Conservation (phyloP, 2,113 vertebrate genomes). For the Leuciscus idus region DNA sequence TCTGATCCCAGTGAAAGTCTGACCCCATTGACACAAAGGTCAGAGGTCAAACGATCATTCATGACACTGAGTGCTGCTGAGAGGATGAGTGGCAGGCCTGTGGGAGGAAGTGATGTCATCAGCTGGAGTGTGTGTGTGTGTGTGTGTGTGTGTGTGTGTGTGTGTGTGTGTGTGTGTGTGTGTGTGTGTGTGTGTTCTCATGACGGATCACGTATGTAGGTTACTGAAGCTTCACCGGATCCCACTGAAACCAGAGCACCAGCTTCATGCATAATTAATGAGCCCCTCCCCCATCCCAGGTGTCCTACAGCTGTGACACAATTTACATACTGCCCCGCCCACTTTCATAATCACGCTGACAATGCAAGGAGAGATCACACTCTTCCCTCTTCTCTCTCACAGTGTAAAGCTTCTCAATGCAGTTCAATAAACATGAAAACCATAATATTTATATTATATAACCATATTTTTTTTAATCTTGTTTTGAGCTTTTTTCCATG, state of each 20-base stretch:
- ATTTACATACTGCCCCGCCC: conserved; percentile 41
- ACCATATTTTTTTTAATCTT: neutral
- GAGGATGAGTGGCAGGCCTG: no score
- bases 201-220: neutral
- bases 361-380: conserved; percentile 13
- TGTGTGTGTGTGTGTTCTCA: neutral
- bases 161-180: neutral
- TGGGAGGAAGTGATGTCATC: conserved; percentile 3
- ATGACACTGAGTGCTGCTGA: conserved; percentile 4
- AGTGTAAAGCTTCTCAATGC: no score
- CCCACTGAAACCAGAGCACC: neutral
- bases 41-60: neutral
- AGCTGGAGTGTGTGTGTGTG: neutral
- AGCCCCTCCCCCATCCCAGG: conserved; percentile 52
- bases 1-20: neutral
- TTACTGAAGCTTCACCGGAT: neutral
- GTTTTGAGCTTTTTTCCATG: neutral
- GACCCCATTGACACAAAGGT: neutral
- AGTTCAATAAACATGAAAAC: no score
- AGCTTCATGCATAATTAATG: conserved; percentile 72
- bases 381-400: neutral
- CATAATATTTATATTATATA: no score
- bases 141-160: neutral
- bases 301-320: conserved; percentile 53
- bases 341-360: conserved; percentile 54